Percentiles rank a stretch among this genome's conserved stretches.
Conservation (phyloP, 2,888 invertebrate genomes). For the Hybos culiciformis region DNA sequence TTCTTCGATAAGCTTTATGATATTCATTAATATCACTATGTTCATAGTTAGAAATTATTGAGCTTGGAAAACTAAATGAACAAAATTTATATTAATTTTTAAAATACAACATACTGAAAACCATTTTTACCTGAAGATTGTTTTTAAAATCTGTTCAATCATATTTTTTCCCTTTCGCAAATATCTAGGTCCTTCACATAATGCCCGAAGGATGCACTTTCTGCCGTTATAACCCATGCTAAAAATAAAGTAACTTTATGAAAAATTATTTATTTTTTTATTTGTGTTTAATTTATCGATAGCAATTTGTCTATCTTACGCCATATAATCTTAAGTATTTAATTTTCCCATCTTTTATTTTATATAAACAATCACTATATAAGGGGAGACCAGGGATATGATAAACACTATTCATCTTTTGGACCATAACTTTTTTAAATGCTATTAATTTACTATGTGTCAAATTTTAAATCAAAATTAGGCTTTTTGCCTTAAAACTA, state of each 20-base stretch:
- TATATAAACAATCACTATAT: not conserved
- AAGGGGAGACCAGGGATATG: not conserved
- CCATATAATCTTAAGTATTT: not conserved
- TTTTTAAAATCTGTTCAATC: slow-evolving; percentile 55
- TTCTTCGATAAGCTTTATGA: slow-evolving; percentile 48
- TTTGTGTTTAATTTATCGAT: not conserved
- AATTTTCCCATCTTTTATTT: not conserved
- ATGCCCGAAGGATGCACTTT: slow-evolving; percentile 52
- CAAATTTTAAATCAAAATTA: too few species aligned
- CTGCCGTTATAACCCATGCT: slow-evolving; percentile 68
- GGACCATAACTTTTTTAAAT: too few species aligned
- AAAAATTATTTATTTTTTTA: not conserved
- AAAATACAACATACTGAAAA: not conserved
- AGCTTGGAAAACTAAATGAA: slow-evolving; percentile 48
- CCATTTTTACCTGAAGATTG: slow-evolving; percentile 50
- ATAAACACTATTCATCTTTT: too few species aligned
- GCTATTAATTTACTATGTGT: too few species aligned
- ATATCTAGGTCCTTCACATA: slow-evolving; percentile 61
- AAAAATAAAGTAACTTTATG: slow-evolving; percentile 20
- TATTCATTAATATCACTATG: slow-evolving; percentile 52
- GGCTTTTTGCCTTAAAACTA: too few species aligned
- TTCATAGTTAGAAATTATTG: slow-evolving; percentile 47
- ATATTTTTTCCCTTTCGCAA: slow-evolving; percentile 49
- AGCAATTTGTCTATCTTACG: not conserved
- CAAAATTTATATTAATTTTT: not conserved